Conservation (phyloP, 2,797 vertebrate genomes). For the Pachyuromys duprasi region DNA sequence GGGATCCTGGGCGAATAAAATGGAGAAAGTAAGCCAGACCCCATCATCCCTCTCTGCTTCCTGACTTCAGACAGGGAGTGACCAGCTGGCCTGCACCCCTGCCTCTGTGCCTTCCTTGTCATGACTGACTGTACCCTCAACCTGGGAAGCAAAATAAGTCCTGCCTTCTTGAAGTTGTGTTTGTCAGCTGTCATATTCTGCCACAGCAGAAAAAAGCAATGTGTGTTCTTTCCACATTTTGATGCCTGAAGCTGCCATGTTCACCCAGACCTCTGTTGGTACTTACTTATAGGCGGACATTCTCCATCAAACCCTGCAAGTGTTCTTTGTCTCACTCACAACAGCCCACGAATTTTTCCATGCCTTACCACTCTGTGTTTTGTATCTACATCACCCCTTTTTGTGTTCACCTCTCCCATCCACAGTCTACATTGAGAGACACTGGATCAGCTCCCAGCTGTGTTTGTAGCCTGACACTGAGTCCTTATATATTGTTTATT, state of each 20-base stretch:
- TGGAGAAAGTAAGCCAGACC: background rate
- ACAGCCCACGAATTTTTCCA: background rate
- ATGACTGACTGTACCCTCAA: background rate
- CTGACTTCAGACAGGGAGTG: fast-evolving
- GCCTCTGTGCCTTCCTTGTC: too few relatives aligned
- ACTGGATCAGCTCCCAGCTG: background rate
- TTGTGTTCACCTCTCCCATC: background rate
- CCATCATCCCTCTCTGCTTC: background rate
- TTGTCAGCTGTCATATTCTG: background rate
- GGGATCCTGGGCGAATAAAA: background rate
- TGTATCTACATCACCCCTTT: background rate
- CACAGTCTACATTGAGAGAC: background rate
- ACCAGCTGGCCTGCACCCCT: background rate
- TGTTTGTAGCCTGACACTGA: background rate
- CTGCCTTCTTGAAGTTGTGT: background rate
- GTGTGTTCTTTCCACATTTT: background rate
- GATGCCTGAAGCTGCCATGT: background rate
- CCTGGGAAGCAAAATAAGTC: background rate
- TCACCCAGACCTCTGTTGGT: background rate
- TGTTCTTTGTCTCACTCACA: background rate
- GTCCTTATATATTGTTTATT: background rate
- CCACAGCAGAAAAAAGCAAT: background rate
- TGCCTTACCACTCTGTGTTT: background rate
- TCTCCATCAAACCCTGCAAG: background rate
- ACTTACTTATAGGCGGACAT: background rate